Conservation (phyloP, 2,888 invertebrate genomes). For the Bombylius discolor region DNA sequence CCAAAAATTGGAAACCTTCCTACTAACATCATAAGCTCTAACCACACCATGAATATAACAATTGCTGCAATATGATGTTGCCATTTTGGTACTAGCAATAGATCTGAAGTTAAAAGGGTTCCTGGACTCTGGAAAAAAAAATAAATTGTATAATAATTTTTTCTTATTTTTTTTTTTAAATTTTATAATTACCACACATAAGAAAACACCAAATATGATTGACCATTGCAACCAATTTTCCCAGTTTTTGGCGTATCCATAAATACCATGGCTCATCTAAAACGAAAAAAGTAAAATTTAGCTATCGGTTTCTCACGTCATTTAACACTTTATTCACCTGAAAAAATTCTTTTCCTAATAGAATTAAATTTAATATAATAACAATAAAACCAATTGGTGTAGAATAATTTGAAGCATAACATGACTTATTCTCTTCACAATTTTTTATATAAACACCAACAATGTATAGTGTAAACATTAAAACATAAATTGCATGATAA, state of each 20-base stretch:
- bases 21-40: conserved; percentile 74
- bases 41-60: conserved; percentile 67
- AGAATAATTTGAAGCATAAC: conserved; percentile 26
- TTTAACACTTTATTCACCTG: conserved; percentile 20
- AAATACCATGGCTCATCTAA: conserved; percentile 56
- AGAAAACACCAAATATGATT: conserved; percentile 57
- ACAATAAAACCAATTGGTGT: conserved; percentile 44
- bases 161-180: not conserved
- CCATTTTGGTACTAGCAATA: conserved; percentile 43
- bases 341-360: conserved; percentile 56
- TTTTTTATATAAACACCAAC: conserved; percentile 40
- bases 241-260: conserved; percentile 63
- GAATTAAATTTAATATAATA: conserved; percentile 47
- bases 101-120: conserved; percentile 24
- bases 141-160: not conserved
- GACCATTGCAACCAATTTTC: conserved; percentile 76
- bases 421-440: conserved; percentile 23
- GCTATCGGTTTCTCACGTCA: too few relatives aligned
- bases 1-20: conserved; percentile 78
- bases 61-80: conserved; percentile 70
- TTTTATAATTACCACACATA: conserved; percentile 44
- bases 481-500: conserved; percentile 63
- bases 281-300: not conserved
- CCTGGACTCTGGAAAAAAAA: conserved; percentile 24
- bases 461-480: conserved; percentile 59